Evolutionary conservation across 1,140 invertebrate genomes (phyloP).

Genomic region (Anagrus nilaparvatae): DNA sequence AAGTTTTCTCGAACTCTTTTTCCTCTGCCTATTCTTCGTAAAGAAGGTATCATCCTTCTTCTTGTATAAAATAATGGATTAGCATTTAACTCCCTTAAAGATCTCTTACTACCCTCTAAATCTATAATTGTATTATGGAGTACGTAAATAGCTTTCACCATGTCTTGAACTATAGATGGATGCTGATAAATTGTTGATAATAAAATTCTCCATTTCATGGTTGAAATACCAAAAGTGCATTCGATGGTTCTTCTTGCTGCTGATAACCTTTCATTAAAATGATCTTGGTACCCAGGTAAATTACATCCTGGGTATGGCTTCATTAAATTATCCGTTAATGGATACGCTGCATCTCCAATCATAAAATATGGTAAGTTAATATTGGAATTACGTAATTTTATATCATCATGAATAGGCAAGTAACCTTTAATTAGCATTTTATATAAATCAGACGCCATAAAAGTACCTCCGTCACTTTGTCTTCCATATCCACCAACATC

Average conservation of each 20-base stretch:
- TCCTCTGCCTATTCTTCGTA: too few relatives aligned
- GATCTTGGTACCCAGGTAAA: not conserved
- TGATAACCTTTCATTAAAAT: not conserved
- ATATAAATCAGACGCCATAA: not conserved
- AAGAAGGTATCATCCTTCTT: too few relatives aligned
- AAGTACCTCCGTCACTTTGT: constrained; percentile 28
- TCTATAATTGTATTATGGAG: too few relatives aligned
- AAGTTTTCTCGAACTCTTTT: too few relatives aligned
- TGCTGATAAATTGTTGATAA: too few relatives aligned
- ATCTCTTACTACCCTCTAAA: too few relatives aligned
- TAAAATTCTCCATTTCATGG: not conserved
- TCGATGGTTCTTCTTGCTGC: not conserved
- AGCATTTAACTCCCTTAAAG: too few relatives aligned
- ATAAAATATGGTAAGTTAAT: not conserved
- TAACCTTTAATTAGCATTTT: not conserved
- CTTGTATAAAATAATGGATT: too few relatives aligned
- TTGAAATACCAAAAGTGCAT: not conserved
- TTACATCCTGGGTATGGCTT: not conserved
- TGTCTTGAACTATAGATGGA: too few relatives aligned
- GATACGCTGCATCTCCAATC: too few relatives aligned
- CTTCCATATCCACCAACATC: constrained; percentile 39
- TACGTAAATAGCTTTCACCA: too few relatives aligned
- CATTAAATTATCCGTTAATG: not conserved
- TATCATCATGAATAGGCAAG: not conserved
- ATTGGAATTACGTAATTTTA: not conserved